Percentiles rank a stretch among this genome's conserved stretches.
phyloP scores from a whole-genome alignment of 2,113 vertebrate species.

The Zapus hudsonius region DNA sequence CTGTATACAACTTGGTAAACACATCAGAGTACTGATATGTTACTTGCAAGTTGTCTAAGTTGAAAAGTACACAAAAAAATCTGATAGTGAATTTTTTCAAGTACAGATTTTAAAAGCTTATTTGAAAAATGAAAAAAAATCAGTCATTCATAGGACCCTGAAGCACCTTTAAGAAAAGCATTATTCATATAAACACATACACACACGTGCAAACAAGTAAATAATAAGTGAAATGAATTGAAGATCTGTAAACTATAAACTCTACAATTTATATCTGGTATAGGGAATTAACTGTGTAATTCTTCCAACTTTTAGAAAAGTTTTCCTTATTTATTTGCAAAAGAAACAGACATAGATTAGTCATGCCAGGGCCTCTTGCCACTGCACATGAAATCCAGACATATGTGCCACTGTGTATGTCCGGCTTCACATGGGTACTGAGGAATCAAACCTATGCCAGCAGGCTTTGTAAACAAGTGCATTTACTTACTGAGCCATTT shows the following conservation, averaged over 20 bases:
- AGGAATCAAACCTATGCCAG: too few relatives aligned
- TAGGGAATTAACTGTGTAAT: neutral
- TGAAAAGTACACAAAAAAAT: neutral
- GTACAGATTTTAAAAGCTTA: slow-evolving; percentile 26
- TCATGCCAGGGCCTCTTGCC: too few relatives aligned
- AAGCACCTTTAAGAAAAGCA: slow-evolving; percentile 12
- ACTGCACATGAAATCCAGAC: too few relatives aligned
- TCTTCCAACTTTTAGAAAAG: slow-evolving; percentile 34
- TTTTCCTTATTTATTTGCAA: too few relatives aligned
- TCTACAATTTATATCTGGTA: neutral
- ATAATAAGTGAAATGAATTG: slow-evolving; percentile 9
- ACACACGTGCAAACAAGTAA: neutral
- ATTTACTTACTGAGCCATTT: too few relatives aligned
- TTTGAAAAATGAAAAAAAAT: slow-evolving; percentile 50
- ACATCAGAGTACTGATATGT: neutral
- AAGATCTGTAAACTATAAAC: neutral
- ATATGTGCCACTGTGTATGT: too few relatives aligned
- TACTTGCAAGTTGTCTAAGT: neutral
- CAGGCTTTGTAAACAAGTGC: too few relatives aligned
- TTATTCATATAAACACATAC: neutral
- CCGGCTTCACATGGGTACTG: too few relatives aligned
- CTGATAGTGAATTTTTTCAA: neutral
- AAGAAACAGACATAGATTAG: too few relatives aligned
- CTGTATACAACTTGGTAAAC: neutral
- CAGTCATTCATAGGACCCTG: neutral